A percentile compares a stretch with the other conserved stretches of the same genome.
phyloP scores from a whole-genome alignment of 2,113 vertebrate genomes.

The Tretioscincus oriximinensis region DNA sequence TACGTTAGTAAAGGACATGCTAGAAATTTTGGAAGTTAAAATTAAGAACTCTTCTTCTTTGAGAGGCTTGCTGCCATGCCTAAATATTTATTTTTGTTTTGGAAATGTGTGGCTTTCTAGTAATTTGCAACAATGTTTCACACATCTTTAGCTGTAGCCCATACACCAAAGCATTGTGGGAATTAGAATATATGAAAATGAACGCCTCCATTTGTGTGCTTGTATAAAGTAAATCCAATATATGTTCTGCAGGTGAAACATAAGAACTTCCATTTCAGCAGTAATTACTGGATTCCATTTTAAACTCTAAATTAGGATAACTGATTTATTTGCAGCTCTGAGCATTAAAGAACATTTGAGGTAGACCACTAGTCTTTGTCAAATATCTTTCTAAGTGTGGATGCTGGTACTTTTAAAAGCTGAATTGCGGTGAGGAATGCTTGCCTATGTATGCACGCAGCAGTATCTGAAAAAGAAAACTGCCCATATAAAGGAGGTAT shows the following conservation, averaged over 20 bases:
- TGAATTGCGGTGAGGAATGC: conserved; percentile 5
- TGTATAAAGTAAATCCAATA: conserved; percentile 32
- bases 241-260: conserved; percentile 44
- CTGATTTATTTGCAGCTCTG: conserved; percentile 50
- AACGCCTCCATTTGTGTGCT: conserved; percentile 31
- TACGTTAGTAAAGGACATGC: too few relatives aligned
- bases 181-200: conserved; percentile 22
- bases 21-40: too few relatives aligned
- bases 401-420: conserved; percentile 17
- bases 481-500: background rate
- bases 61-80: too few relatives aligned
- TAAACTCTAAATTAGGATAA: conserved; percentile 54
- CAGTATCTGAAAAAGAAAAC: background rate
- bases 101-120: too few relatives aligned
- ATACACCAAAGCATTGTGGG: background rate
- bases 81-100: too few relatives aligned
- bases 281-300: conserved; percentile 45
- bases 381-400: background rate
- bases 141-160: conserved; percentile 9
- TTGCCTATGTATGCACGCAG: conserved; percentile 1
- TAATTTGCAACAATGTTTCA: too few relatives aligned
- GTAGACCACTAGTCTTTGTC: conserved; percentile 65
- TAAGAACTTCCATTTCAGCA: conserved; percentile 43
- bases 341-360: conserved; percentile 66
- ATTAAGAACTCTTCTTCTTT: too few relatives aligned